Evolutionary conservation across 2,113 vertebrate genomes (phyloP).

Genomic region (Bubo scandiacus): DNA sequence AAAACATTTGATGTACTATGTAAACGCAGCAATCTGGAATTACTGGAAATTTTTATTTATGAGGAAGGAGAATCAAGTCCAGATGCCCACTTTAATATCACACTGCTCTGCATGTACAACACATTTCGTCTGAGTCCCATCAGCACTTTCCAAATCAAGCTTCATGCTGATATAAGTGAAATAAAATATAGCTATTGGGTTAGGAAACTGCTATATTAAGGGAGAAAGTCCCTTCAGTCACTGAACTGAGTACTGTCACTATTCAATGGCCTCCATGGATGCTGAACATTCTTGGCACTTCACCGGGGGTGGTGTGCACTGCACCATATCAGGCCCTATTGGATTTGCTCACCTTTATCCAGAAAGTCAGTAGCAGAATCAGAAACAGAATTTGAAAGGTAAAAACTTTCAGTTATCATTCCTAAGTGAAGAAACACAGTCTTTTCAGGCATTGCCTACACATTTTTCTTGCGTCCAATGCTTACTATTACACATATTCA

Average conservation of each 20-base stretch:
- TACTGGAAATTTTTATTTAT: background rate
- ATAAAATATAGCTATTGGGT: slow-evolving; percentile 34
- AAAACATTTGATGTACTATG: background rate
- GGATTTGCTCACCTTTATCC: background rate
- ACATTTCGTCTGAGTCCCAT: background rate
- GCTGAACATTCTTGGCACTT: background rate
- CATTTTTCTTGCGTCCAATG: background rate
- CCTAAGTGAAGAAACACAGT: background rate
- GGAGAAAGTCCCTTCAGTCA: slow-evolving; percentile 14
- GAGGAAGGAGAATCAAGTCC: background rate
- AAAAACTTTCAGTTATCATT: background rate
- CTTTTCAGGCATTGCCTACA: background rate
- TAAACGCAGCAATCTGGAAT: background rate
- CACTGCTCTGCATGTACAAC: background rate
- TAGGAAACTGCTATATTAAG: slow-evolving; percentile 19
- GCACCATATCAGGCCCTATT: background rate
- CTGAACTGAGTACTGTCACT: background rate
- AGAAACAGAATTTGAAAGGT: background rate
- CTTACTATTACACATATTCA: background rate
- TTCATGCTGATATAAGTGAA: slow-evolving; percentile 43
- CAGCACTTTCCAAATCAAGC: slow-evolving; percentile 48
- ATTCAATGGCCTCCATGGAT: background rate
- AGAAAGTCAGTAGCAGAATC: background rate
- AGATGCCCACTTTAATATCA: background rate
- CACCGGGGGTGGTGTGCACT: background rate